Percentiles rank a stretch among this genome's conserved stretches.
phyloP scores from a whole-genome alignment of 2,888 invertebrate species.

The Ecliptopera silaceata region DNA sequence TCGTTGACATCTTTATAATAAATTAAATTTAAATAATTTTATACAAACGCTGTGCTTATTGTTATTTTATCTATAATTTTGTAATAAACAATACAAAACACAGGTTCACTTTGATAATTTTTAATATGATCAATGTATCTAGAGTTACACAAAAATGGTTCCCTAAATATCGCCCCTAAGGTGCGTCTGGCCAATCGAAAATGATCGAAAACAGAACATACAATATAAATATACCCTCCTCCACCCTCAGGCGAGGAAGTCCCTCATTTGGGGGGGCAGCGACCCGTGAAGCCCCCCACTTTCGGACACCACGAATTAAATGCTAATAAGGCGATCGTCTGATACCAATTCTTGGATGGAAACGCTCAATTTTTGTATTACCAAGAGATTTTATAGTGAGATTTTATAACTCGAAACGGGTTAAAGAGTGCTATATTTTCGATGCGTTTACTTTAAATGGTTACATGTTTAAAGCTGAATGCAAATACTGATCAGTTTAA shows the following conservation, averaged over 20 bases:
- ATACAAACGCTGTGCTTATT: slow-evolving; percentile 25
- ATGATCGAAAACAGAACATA: slow-evolving; percentile 42
- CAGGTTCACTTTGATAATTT: not conserved
- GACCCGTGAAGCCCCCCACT: slow-evolving; percentile 76
- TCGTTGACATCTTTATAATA: slow-evolving; percentile 36
- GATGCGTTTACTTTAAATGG: slow-evolving; percentile 25
- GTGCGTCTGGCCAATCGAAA: slow-evolving; percentile 58
- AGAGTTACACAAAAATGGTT: slow-evolving; percentile 32
- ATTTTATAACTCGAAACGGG: slow-evolving; percentile 36
- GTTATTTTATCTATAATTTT: slow-evolving; percentile 18
- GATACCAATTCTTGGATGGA: slow-evolving; percentile 56
- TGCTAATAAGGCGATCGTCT: slow-evolving; percentile 76
- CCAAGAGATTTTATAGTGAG: slow-evolving; percentile 35
- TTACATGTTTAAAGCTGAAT: slow-evolving; percentile 10
- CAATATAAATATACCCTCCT: slow-evolving; percentile 61
- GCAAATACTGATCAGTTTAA: not conserved
- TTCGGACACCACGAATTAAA: slow-evolving; percentile 76
- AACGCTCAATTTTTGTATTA: slow-evolving; percentile 43
- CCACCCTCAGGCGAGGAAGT: slow-evolving; percentile 73
- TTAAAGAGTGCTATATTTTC: slow-evolving; percentile 31
- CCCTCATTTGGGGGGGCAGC: slow-evolving; percentile 76
- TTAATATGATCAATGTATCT: not conserved
- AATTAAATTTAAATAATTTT: slow-evolving; percentile 38
- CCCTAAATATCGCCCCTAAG: slow-evolving; percentile 45
- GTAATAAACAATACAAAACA: slow-evolving; percentile 8